Evolutionary conservation across 2,113 vertebrate genomes (phyloP).

Genomic region (Gambusia holbrooki): DNA sequence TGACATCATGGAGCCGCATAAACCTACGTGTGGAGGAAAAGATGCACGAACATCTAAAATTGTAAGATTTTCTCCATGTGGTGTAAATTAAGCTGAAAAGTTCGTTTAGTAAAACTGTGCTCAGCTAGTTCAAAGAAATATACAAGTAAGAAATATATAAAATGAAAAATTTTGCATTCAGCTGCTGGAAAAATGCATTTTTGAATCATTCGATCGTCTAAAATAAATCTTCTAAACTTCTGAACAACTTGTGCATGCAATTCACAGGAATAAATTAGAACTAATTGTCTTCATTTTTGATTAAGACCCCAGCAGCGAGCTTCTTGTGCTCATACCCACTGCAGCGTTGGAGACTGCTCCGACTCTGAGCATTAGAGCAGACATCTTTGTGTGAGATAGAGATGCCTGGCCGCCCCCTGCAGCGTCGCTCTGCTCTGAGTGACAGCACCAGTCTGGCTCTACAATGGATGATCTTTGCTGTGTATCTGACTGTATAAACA

Average conservation of each 20-base stretch:
- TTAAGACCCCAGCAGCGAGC: not conserved
- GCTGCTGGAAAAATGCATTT: not conserved
- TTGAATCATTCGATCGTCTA: not conserved
- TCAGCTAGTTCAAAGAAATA: not conserved
- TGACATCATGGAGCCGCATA: not conserved
- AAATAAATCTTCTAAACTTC: not conserved
- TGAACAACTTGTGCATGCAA: not conserved
- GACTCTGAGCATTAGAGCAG: constrained; percentile 17
- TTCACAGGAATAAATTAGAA: not conserved
- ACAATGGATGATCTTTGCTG: constrained; percentile 76
- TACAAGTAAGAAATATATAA: not conserved
- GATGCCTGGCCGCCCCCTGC: constrained; percentile 55
- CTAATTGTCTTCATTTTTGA: not conserved
- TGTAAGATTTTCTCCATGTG: not conserved
- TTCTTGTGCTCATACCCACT: constrained; percentile 19
- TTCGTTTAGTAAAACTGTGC: not conserved
- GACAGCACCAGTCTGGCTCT: constrained; percentile 66
- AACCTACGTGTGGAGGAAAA: not conserved
- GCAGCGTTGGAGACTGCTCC: constrained; percentile 10
- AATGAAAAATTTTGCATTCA: not conserved
- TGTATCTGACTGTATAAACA: constrained; percentile 79
- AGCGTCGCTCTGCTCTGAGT: constrained; percentile 64
- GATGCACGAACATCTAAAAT: not conserved
- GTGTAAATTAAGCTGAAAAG: not conserved
- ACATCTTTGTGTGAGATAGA: constrained; percentile 23